Evolutionary conservation across 2,888 invertebrate genomes (phyloP), one percentile per base, ranked within the genome.

Genomic region (Thecophora atra): DNA sequence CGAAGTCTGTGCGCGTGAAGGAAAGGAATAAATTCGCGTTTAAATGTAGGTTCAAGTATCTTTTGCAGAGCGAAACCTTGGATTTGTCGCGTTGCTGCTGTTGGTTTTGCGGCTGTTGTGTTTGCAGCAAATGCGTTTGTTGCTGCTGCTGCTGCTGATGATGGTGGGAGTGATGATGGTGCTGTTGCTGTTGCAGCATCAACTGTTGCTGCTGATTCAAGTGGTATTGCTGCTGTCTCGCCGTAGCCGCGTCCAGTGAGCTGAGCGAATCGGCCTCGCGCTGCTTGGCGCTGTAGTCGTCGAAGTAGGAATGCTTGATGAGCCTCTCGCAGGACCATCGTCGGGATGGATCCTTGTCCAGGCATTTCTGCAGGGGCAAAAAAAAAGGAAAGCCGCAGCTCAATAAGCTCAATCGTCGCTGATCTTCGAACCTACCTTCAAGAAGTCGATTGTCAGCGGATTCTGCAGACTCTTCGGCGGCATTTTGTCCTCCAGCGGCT

Each of bases 311-410:
- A 86, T 99, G 98, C 76, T 92, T 91, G 70, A 97, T 88, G 60
- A 99, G 89, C 84, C 96, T 95, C 78, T 96, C 95, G 87, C 98
- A 98, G 2, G 94, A 94, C 93, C 95, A 95, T 80, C 99, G 89
- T 84, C 94, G 91, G 75, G 91, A 90, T 0, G 99, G 99, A 87
- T 99, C 97, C 87, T 96, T 97, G 86, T 97, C 96, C 78, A 99
- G 88, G 86, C 98, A 99, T 91, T 94, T 95, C 94, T 97, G 88
- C 7, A 89, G 87, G 7, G n/a, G 11, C 62, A 5, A 28, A 11
- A 15, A 44, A 17, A 21, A 24, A 6, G 17, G 7, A 15, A 15
- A n/a, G 6, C 7, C 21, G 21, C n/a, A 13, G 7, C n/a, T 7
- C 21, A 17, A 4, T 26, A n/a, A 58, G 7, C 26, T 58, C 28